Conservation (phyloP, 2,888 invertebrate species). For the Dasysyrphus albostriatus region DNA sequence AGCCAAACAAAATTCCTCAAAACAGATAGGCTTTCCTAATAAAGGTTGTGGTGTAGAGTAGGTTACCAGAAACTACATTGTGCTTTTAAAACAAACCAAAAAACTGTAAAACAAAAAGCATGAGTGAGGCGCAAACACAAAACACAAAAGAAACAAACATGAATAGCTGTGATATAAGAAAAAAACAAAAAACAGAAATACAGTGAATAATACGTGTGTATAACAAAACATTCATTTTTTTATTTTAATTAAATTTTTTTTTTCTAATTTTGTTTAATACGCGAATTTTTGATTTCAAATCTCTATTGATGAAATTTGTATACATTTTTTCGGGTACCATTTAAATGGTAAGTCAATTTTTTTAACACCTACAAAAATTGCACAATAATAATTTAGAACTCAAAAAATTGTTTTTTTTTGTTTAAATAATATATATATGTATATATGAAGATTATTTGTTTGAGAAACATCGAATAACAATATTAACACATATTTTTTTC, state of each 20-base stretch:
- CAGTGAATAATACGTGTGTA: conserved; percentile 2
- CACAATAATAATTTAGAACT: conserved; percentile 9
- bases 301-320: background rate
- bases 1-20: too few relatives aligned
- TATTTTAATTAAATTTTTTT: background rate
- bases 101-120: background rate
- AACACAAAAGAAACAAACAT: background rate
- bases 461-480: background rate
- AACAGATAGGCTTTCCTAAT: too few relatives aligned
- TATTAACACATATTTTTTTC: background rate
- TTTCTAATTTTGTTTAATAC: background rate
- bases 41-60: too few relatives aligned
- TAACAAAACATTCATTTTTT: conserved; percentile 19
- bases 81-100: conserved; percentile 1
- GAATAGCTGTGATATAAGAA: background rate
- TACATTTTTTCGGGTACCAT: background rate
- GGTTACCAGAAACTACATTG: background rate
- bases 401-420: background rate
- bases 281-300: background rate
- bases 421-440: background rate
- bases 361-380: background rate
- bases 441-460: background rate
- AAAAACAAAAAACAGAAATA: conserved; percentile 5
- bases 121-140: background rate
- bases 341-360: background rate